These are phyloP conservation scores for Paedocypris sp. DNA, from an alignment of 2,113 vertebrate species.

Conservation along the genomic window DNA sequence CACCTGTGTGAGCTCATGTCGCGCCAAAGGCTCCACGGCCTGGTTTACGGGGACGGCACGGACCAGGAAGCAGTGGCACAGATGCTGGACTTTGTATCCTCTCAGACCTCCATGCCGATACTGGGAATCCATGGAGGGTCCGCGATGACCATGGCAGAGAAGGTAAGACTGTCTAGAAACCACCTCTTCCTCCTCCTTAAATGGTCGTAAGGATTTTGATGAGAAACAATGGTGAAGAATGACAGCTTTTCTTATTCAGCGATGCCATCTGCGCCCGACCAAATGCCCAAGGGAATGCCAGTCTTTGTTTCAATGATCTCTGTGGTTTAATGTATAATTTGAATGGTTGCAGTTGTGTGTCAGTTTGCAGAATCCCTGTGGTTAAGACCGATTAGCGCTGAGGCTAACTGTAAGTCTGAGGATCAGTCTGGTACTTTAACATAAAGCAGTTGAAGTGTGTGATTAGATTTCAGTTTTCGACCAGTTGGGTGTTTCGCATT, in stretches of 20 bases:
- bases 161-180: conserved; percentile 74
- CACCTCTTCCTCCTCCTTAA: not conserved
- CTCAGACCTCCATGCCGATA: conserved; percentile 89
- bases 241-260: conserved; percentile 23
- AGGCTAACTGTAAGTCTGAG: too few species aligned
- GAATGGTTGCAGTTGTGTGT: not conserved
- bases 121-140: conserved; percentile 92
- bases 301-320: conserved; percentile 26
- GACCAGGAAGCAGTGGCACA: conserved; percentile 95
- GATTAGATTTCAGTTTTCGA: too few species aligned
- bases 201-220: not conserved
- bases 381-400: too few species aligned
- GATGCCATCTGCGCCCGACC: conserved; percentile 32
- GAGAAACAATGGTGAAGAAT: conserved; percentile 19
- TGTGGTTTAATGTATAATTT: too few species aligned
- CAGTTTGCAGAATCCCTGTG: too few species aligned
- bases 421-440: too few species aligned
- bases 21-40: conserved; percentile 85
- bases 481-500: too few species aligned
- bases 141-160: conserved; percentile 98
- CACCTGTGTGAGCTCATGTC: conserved; percentile 91
- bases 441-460: not conserved
- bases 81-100: conserved; percentile 99
- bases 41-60: conserved; percentile 91
- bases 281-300: conserved; percentile 21